Conservation (phyloP, 2,113 vertebrate species). For the Alces alces region DNA sequence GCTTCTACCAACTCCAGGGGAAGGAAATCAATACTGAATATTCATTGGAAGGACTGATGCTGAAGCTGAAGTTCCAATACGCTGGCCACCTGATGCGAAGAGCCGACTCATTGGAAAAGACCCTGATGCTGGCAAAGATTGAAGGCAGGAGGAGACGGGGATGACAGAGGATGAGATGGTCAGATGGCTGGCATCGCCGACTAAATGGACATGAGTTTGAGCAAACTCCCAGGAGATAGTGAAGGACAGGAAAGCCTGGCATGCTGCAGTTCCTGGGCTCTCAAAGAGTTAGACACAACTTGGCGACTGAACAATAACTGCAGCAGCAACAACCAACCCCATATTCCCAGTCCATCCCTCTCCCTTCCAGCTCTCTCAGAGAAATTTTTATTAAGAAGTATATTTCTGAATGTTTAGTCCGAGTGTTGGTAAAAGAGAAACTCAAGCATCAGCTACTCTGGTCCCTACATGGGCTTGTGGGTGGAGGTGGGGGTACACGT, state of each 20-base stretch:
- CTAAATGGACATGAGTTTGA: not conserved
- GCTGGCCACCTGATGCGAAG: not conserved
- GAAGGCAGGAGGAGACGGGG: not conserved
- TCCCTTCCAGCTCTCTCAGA: not conserved
- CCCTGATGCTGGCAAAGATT: not conserved
- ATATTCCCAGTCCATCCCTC: not conserved
- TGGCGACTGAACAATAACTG: not conserved
- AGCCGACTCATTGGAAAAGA: not conserved
- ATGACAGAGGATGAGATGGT: not conserved
- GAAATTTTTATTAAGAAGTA: not conserved
- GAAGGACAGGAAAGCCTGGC: not conserved
- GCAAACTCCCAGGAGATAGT: not conserved
- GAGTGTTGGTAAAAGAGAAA: not conserved
- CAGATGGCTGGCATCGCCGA: not conserved
- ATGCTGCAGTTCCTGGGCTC: not conserved
- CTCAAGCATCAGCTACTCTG: rapidly evolving
- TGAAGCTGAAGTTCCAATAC: not conserved
- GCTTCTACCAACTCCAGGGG: not conserved
- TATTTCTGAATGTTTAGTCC: not conserved
- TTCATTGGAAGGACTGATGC: not conserved
- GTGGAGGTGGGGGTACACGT: rapidly evolving
- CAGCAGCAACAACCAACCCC: not conserved
- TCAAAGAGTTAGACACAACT: not conserved
- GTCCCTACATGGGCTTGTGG: rapidly evolving
- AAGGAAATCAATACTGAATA: not conserved